Conservation (phyloP, 2,113 vertebrate species). For the Hucho hucho region DNA sequence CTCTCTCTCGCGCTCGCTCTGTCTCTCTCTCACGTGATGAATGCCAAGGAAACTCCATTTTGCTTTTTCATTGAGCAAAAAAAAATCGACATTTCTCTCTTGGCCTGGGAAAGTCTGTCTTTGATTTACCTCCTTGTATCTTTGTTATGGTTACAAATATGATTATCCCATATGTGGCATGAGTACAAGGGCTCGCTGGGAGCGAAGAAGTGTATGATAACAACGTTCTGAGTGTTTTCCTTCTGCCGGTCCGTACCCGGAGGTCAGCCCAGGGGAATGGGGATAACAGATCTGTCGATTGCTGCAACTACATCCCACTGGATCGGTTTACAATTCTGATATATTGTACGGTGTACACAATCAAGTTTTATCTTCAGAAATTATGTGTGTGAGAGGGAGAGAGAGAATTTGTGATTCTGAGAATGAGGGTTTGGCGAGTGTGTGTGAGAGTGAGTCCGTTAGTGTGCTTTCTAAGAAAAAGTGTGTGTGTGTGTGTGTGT, state of each 20-base stretch:
- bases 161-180: constrained; percentile 65
- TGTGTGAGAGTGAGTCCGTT: neutral
- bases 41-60: constrained; percentile 48
- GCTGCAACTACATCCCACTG: no score
- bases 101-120: constrained; percentile 51
- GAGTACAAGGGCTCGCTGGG: constrained; percentile 45
- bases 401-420: neutral
- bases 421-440: neutral
- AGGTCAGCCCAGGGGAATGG: constrained; percentile 55
- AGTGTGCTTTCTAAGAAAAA: neutral
- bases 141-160: constrained; percentile 67
- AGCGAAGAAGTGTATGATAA: constrained; percentile 60
- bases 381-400: neutral
- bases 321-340: constrained; percentile 37
- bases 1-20: constrained; percentile 10
- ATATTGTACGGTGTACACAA: constrained; percentile 37
- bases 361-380: constrained; percentile 24
- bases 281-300: constrained; percentile 32
- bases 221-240: constrained; percentile 44
- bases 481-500: no score
- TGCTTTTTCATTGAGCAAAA: constrained; percentile 45
- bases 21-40: constrained; percentile 54
- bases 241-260: constrained; percentile 30
- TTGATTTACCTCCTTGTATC: constrained; percentile 63
- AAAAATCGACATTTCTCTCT: constrained; percentile 14